Percentiles rank a stretch among this genome's conserved stretches.
Evolutionary conservation across 2,888 invertebrate genomes (phyloP).

Genomic region (Baronia brevicornis): DNA sequence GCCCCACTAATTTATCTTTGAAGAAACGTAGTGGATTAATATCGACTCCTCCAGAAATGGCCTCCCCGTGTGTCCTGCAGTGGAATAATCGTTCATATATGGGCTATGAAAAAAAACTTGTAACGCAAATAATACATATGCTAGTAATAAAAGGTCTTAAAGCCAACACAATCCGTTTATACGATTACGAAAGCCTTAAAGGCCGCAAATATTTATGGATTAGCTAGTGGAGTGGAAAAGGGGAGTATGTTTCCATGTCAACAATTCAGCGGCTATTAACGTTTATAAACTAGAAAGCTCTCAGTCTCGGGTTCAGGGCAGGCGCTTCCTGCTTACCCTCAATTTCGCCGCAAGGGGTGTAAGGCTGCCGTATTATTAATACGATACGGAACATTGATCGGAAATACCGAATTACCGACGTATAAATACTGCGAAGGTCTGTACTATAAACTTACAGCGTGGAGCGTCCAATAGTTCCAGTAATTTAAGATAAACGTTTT

Average conservation of each 20-base stretch:
- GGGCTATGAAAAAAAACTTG: too few relatives aligned
- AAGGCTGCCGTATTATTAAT: constrained; percentile 14
- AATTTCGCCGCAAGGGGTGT: constrained; percentile 6
- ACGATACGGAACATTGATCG: constrained; percentile 9
- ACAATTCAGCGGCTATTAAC: constrained; percentile 25
- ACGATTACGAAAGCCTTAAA: constrained; percentile 5
- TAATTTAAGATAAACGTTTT: constrained; percentile 2
- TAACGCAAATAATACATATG: too few relatives aligned
- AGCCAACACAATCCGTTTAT: constrained; percentile 8
- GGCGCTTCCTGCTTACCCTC: constrained; percentile 12
- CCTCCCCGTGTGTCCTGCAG: too few relatives aligned
- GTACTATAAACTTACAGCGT: constrained; percentile 4
- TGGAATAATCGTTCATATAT: too few relatives aligned
- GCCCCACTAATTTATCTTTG: too few relatives aligned
- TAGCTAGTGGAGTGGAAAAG: constrained; percentile 19
- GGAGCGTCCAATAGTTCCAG: constrained; percentile 2
- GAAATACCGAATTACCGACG: constrained; percentile 12
- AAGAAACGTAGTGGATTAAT: too few relatives aligned
- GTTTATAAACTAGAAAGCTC: constrained; percentile 20
- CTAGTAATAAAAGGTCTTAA: constrained; percentile 1
- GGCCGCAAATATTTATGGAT: constrained; percentile 20
- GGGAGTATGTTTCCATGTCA: constrained; percentile 27
- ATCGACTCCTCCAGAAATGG: too few relatives aligned
- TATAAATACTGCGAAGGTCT: too few relatives aligned
- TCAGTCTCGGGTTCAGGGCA: constrained; percentile 9